Evolutionary conservation across 2,888 invertebrate species (phyloP).

Genomic region (Exephanes ischioxanthus): DNA sequence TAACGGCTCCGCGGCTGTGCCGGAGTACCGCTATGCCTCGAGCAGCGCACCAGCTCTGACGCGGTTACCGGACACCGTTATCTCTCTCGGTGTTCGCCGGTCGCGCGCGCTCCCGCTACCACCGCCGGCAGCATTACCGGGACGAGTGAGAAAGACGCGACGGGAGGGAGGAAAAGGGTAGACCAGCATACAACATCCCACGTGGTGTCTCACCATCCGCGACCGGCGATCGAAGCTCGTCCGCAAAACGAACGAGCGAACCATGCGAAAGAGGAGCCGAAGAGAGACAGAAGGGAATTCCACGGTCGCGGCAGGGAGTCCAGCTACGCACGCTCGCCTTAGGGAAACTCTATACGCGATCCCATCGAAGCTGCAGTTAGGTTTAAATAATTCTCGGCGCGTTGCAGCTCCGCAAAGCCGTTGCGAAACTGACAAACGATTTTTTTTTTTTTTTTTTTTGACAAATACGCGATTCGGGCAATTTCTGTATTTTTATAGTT

Average conservation of each 20-base stretch:
- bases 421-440: constrained; percentile 25
- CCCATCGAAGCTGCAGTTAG: constrained; percentile 8
- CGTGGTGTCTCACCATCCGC: constrained; percentile 80
- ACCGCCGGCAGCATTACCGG: constrained; percentile 31
- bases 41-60: constrained; percentile 80
- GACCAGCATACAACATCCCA: constrained; percentile 68
- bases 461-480: too few relatives aligned
- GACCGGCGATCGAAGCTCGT: constrained; percentile 63
- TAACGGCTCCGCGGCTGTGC: constrained; percentile 82
- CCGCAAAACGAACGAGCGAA: constrained; percentile 35
- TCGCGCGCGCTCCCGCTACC: constrained; percentile 20
- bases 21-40: constrained; percentile 81
- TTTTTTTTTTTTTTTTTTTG: neutral
- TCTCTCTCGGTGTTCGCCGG: constrained; percentile 36
- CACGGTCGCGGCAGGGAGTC: constrained; percentile 4
- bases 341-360: constrained; percentile 41
- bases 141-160: constrained; percentile 16
- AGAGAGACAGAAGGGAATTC: constrained; percentile 42
- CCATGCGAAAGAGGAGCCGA: constrained; percentile 19
- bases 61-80: constrained; percentile 83
- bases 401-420: neutral
- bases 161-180: constrained; percentile 6
- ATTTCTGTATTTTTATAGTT: too few relatives aligned
- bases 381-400: constrained; percentile 10
- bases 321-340: neutral